Evolutionary conservation across 2,113 vertebrate species (phyloP), one percentile per base, ranked within the genome.

Genomic region (Eonycteris spelaea): DNA sequence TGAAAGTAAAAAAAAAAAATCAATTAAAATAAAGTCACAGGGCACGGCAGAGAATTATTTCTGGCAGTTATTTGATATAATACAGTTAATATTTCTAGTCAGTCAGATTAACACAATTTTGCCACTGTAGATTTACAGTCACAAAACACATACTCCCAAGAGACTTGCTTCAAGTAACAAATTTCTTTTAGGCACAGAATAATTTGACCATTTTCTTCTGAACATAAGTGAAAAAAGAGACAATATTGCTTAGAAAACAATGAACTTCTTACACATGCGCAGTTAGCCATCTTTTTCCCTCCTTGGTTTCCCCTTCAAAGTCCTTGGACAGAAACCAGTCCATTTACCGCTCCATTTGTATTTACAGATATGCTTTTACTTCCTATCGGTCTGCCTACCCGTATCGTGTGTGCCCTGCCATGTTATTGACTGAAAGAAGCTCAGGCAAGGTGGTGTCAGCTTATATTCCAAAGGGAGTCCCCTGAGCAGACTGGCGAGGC

Each of bases 1-100:
- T 98, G 92, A 98, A 99, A 99, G 98, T 98, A 98, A 96, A 98
- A 98, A 99, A 45, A 75, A 99, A 99, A 99, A 99, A 99, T 99
- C 99, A 99, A 99, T 99, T 99, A 99, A 99, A 99, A 99, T 98
- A 98, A 99, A 99, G 99, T 99, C 99, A 99, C 98, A 21, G 98
- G 97, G 98, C 98, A 98, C 98, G 98, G 98, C 95, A 98, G 98
- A 98, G 98, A 99, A 99, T 99, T 99, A 98, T 99, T 99, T 98
- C 96, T 99, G 99, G 99, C 99, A 99, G 99, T 99, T 99, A 99
- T 99, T 99, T 99, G 99, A 99, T 99, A 99, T 98, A 99, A 99
- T 98, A 98, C 98, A 98, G 99, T 99, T 99, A 99, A 99, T 99
- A 99, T 98, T 98, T 99, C 98, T 98, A 99, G 98, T 99, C 99